Percentiles rank a stretch among this genome's conserved stretches.
phyloP scores from a whole-genome alignment of 2,113 vertebrate genomes.

The Salvator merianae region DNA sequence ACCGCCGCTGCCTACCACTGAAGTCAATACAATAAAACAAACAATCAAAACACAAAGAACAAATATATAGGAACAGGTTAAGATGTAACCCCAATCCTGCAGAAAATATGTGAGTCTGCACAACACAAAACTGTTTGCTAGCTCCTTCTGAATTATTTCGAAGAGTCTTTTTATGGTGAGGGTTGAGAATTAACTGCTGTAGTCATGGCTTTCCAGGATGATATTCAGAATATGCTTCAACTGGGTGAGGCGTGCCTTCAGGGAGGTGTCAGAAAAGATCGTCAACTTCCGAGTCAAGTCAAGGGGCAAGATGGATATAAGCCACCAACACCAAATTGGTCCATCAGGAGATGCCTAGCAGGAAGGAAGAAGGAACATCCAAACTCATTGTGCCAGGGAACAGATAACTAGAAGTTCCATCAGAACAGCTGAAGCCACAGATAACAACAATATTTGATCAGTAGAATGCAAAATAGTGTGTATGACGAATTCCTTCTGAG shows the following conservation, averaged over 20 bases:
- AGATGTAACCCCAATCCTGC: not conserved
- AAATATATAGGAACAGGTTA: not conserved
- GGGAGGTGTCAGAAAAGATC: constrained; percentile 81
- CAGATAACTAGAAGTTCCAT: not conserved
- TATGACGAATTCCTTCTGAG: not conserved
- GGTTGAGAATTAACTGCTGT: not conserved
- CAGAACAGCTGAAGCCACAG: not conserved
- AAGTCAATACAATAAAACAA: not conserved
- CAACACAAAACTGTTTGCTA: not conserved
- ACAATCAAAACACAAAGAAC: not conserved
- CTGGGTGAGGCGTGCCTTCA: constrained; percentile 81
- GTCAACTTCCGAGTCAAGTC: constrained; percentile 81
- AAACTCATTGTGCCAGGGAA: not conserved
- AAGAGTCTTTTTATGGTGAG: rapidly evolving
- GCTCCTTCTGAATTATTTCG: constrained; percentile 10
- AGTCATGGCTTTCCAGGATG: constrained; percentile 73
- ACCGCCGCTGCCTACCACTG: rapidly evolving
- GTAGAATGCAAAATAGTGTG: not conserved
- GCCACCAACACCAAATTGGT: constrained; percentile 84
- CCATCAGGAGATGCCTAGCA: constrained; percentile 76
- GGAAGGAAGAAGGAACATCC: not conserved
- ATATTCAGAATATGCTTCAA: constrained; percentile 80
- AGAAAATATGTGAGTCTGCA: not conserved
- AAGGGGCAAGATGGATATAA: constrained; percentile 81
- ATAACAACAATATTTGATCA: not conserved